Percentiles rank a stretch among this genome's conserved stretches.
phyloP scores from a whole-genome alignment of 2,113 vertebrate genomes.

The Litocranius walleri region DNA sequence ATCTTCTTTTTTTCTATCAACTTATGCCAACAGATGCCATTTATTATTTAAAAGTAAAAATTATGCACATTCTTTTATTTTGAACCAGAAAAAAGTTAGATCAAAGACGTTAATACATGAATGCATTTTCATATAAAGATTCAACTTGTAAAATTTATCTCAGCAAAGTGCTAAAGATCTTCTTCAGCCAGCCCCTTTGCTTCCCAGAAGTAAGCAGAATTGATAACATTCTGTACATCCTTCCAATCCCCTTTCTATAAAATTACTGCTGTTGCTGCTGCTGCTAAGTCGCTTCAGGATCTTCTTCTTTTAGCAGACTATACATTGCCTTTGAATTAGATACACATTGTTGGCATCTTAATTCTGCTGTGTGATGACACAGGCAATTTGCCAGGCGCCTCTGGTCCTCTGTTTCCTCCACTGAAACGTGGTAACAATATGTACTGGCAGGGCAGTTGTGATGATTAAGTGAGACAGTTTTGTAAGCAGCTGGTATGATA shows the following conservation, averaged over 20 bases:
- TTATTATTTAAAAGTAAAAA: constrained; percentile 22
- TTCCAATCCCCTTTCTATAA: not conserved
- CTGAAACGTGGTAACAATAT: not conserved
- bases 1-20: not conserved
- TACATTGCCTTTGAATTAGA: not conserved
- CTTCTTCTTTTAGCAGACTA: not conserved
- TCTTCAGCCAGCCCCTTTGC: not conserved
- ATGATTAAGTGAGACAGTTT: not conserved
- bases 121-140: not conserved
- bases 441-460: not conserved
- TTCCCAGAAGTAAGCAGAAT: not conserved
- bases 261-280: not conserved
- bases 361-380: not conserved
- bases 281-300: no score
- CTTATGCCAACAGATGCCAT: not conserved
- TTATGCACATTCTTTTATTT: not conserved
- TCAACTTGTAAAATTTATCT: not conserved
- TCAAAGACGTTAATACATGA: not conserved
- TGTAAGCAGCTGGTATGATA: not conserved
- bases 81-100: not conserved
- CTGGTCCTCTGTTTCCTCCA: not conserved
- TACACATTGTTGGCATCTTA: not conserved
- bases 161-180: not conserved
- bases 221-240: not conserved
- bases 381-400: not conserved